Percentiles rank a stretch among this genome's conserved stretches.
phyloP scores from a whole-genome alignment of 2,113 vertebrate genomes.

The Takifugu flavidus region DNA sequence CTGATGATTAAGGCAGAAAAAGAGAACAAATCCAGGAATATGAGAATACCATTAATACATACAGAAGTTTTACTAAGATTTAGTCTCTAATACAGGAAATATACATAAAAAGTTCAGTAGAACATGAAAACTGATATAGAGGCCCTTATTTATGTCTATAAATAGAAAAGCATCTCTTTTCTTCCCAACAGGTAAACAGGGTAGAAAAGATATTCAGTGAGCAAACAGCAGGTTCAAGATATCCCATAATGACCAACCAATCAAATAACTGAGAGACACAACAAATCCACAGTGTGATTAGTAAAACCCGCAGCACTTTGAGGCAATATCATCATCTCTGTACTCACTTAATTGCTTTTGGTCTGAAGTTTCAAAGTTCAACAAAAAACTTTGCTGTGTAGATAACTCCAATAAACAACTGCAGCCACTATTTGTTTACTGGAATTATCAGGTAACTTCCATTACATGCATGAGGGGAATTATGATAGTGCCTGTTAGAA shows the following conservation, averaged over 20 bases:
- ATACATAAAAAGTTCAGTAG: too few relatives aligned
- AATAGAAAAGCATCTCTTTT: too few relatives aligned
- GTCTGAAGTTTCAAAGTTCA: constrained; percentile 3
- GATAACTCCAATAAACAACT: constrained; percentile 2
- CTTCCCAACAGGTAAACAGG: too few relatives aligned
- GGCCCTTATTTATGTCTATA: too few relatives aligned
- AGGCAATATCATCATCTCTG: constrained; percentile 1
- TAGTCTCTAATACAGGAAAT: too few relatives aligned
- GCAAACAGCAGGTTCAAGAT: too few relatives aligned
- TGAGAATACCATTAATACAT: not conserved
- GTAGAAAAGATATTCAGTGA: too few relatives aligned
- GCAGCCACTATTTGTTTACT: constrained; percentile 1
- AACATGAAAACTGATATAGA: too few relatives aligned
- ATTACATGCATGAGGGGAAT: constrained; percentile 22
- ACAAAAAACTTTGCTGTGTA: not conserved
- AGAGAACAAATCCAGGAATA: not conserved
- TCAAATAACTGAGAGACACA: not conserved
- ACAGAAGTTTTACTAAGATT: too few relatives aligned
- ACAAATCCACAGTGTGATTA: not conserved
- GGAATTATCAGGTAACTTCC: constrained; percentile 9
- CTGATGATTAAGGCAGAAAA: constrained; percentile 1
- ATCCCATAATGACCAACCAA: not conserved
- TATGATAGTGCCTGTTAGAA: not conserved
- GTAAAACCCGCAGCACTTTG: not conserved
- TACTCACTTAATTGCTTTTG: not conserved